Percentiles rank a stretch among this genome's conserved stretches.
phyloP scores from a whole-genome alignment of 2,113 vertebrate species.

The Scomber scombrus region DNA sequence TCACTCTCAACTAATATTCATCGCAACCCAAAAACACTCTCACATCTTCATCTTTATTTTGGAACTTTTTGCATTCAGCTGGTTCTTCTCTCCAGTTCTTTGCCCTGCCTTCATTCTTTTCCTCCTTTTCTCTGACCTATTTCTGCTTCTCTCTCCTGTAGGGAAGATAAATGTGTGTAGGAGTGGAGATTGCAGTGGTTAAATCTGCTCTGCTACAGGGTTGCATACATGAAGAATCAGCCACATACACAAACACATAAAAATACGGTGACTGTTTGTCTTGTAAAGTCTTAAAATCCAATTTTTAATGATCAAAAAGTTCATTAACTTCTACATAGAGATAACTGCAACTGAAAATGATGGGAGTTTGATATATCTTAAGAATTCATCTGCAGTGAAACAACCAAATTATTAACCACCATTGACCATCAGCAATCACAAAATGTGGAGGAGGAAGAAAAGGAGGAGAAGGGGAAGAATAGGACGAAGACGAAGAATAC shows the following conservation, averaged over 20 bases:
- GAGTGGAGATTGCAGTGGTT: neutral
- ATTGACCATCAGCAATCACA: too few relatives aligned
- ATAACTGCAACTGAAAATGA: too few relatives aligned
- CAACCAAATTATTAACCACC: too few relatives aligned
- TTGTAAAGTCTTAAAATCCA: neutral
- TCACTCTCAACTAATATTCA: too few relatives aligned
- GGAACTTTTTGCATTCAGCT: too few relatives aligned
- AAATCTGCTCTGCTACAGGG: neutral
- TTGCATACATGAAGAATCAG: neutral
- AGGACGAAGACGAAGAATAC: too few relatives aligned
- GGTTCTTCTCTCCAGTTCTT: neutral
- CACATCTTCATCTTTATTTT: neutral
- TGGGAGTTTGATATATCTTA: too few relatives aligned
- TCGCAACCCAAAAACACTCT: too few relatives aligned
- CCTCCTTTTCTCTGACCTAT: conserved; percentile 19
- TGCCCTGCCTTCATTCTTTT: neutral
- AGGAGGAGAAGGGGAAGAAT: too few relatives aligned
- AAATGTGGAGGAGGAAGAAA: too few relatives aligned
- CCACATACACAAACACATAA: neutral
- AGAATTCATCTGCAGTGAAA: too few relatives aligned
- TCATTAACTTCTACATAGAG: too few relatives aligned
- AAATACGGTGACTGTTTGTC: neutral
- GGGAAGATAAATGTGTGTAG: conserved; percentile 1
- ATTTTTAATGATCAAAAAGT: neutral
- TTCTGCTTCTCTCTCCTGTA: conserved; percentile 9